A percentile compares a stretch with the other conserved stretches of the same genome.
Evolutionary conservation across 2,797 vertebrate species (phyloP).

Genomic region (Orientallactaga sibirica): DNA sequence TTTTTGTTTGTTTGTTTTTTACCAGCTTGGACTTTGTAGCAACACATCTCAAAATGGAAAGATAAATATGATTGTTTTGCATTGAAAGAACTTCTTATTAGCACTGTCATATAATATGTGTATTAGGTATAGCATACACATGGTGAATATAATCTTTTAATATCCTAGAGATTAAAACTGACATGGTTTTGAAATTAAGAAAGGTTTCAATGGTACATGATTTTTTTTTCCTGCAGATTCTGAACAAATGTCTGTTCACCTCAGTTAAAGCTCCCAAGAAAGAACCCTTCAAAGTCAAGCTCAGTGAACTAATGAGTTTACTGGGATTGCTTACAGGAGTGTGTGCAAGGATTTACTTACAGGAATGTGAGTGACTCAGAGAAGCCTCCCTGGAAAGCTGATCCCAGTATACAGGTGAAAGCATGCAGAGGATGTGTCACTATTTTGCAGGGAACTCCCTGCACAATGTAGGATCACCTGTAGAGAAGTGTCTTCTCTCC

Average conservation of each 20-base stretch:
- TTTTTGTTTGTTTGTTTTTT: no score
- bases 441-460: not conserved
- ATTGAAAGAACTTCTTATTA: not conserved
- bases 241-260: not conserved
- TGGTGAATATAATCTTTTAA: not conserved
- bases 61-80: not conserved
- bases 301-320: not conserved
- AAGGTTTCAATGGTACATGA: not conserved
- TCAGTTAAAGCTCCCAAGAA: not conserved
- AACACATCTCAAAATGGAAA: not conserved
- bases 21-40: no score
- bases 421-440: no score
- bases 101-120: not conserved
- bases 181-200: not conserved
- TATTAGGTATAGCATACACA: not conserved
- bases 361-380: not conserved
- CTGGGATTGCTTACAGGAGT: not conserved
- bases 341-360: not conserved
- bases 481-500: not conserved
- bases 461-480: not conserved
- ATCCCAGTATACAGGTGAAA: no score
- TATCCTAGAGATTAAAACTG: slow-evolving; percentile 6
- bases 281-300: not conserved
- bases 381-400: not conserved
- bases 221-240: not conserved